These are phyloP conservation scores for Rhopilema esculentum DNA, from an alignment of 30 jellyfish, hydroid and myxozoan species.

Conservation along the genomic window DNA sequence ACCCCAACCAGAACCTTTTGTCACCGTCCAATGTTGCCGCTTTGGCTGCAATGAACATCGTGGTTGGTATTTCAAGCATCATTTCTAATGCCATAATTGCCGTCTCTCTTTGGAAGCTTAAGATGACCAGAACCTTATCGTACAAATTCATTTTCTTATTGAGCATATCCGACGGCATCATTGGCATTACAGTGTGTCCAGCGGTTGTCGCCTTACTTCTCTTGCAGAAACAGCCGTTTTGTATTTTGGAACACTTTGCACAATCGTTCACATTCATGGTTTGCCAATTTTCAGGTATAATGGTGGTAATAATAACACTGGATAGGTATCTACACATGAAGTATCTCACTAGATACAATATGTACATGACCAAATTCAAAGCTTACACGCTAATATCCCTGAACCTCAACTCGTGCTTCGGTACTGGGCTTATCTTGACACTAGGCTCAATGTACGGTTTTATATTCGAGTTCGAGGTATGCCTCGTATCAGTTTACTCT, in stretches of 20 bases:
- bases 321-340: slow-evolving; percentile 64
- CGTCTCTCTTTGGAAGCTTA: slow-evolving; percentile 19
- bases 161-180: slow-evolving; percentile 33
- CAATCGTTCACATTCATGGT: slow-evolving; percentile 44
- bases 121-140: slow-evolving; percentile 10
- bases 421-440: slow-evolving; percentile 25
- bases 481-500: slow-evolving; percentile 29
- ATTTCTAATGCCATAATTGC: slow-evolving; percentile 15
- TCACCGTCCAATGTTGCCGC: slow-evolving; percentile 40
- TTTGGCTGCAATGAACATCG: slow-evolving; percentile 19
- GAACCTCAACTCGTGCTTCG: slow-evolving; percentile 43
- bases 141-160: slow-evolving; percentile 29
- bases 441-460: slow-evolving; percentile 42
- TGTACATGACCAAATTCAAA: slow-evolving; percentile 36
- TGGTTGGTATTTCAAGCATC: slow-evolving; percentile 41
- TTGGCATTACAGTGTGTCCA: slow-evolving; percentile 50
- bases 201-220: slow-evolving; percentile 23
- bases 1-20: slow-evolving; percentile 49
- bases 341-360: slow-evolving; percentile 35
- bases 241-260: slow-evolving; percentile 38
- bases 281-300: slow-evolving; percentile 54
- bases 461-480: slow-evolving; percentile 51
- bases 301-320: slow-evolving; percentile 55
- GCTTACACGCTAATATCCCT: slow-evolving; percentile 19
- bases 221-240: slow-evolving; percentile 33